A percentile compares a stretch with the other conserved stretches of the same genome.
These are phyloP conservation scores for Tenthredo scrophulariae DNA, from an alignment of 2,888 invertebrate genomes.

Conservation along the genomic window DNA sequence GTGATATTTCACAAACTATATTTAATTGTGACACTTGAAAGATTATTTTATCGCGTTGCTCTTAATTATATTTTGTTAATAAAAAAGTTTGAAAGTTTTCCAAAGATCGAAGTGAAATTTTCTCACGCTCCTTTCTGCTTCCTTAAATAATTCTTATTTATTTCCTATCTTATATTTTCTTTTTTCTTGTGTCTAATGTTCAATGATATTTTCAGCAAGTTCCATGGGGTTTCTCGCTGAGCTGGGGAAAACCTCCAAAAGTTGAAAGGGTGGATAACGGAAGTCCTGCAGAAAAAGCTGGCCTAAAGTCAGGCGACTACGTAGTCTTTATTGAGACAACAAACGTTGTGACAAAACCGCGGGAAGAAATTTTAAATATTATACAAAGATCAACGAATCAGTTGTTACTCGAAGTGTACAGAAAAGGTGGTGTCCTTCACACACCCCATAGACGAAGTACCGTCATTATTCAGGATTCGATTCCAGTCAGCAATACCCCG, in stretches of 20 bases:
- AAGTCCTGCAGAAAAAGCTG: conserved; percentile 90
- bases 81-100: background rate
- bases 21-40: background rate
- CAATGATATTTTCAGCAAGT: conserved; percentile 64
- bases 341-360: conserved; percentile 91
- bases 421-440: conserved; percentile 69
- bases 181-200: background rate
- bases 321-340: conserved; percentile 93
- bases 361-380: conserved; percentile 83
- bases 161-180: background rate
- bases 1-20: background rate
- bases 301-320: conserved; percentile 91
- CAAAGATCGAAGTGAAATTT: background rate
- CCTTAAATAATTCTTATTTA: background rate
- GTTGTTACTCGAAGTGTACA: conserved; percentile 74
- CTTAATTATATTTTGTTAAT: background rate
- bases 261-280: conserved; percentile 91
- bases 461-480: conserved; percentile 66
- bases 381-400: conserved; percentile 81
- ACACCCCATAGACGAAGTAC: conserved; percentile 66
- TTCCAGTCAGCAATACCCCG: conserved; percentile 71
- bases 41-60: background rate
- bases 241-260: conserved; percentile 93
- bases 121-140: background rate
- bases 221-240: conserved; percentile 88